Evolutionary conservation across 53 echinoderm and acorn worm genomes (phyloP).

Genomic region (Paelopatides confundens): DNA sequence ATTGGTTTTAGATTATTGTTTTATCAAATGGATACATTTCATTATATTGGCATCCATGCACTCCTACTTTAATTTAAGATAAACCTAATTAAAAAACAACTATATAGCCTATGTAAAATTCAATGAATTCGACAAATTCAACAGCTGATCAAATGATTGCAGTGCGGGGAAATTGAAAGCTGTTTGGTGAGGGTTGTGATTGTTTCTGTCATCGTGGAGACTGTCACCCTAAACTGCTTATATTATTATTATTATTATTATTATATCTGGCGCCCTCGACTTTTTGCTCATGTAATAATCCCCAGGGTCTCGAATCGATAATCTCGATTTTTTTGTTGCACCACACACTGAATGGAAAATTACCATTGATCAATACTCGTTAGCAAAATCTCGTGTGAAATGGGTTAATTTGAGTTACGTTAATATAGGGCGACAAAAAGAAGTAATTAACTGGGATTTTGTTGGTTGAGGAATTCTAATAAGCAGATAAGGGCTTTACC

Average conservation of each 20-base stretch:
- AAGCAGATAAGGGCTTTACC: too few relatives aligned
- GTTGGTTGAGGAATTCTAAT: too few relatives aligned
- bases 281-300: background rate
- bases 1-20: too few relatives aligned
- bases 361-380: constrained; percentile 14
- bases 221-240: background rate
- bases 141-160: background rate
- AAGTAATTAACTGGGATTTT: background rate
- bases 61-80: too few relatives aligned
- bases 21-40: too few relatives aligned
- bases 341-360: background rate
- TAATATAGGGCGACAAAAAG: background rate
- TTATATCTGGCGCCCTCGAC: background rate
- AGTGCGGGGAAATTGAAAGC: too few relatives aligned
- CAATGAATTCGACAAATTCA: too few relatives aligned
- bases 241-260: background rate
- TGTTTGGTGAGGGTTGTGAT: too few relatives aligned
- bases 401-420: background rate
- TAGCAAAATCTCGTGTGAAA: constrained; percentile 15
- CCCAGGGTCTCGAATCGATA: background rate
- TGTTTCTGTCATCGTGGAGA: background rate
- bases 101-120: too few relatives aligned
- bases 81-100: too few relatives aligned
- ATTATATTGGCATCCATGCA: too few relatives aligned
- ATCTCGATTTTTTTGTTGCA: background rate